Conservation (phyloP, 1,140 invertebrate species). For the Rhopalosiphum maidis region DNA sequence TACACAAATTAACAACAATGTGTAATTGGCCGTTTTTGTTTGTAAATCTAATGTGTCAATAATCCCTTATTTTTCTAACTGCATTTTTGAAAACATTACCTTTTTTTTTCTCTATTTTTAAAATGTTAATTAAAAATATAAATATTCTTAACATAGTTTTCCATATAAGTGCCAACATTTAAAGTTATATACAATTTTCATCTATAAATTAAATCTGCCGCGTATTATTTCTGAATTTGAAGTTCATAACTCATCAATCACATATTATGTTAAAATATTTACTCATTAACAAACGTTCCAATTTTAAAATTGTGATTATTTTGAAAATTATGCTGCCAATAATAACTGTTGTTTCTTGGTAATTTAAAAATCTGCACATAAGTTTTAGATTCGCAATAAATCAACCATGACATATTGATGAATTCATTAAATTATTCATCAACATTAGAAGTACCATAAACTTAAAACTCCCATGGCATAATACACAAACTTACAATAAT, state of each 20-base stretch:
- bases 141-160: constrained; percentile 25
- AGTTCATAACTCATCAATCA: not conserved
- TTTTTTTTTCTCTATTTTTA: constrained; percentile 29
- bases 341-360: constrained; percentile 15
- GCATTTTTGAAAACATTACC: not conserved
- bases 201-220: not conserved
- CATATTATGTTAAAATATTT: not conserved
- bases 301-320: constrained; percentile 27
- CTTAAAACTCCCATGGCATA: not conserved
- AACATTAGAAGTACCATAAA: not conserved
- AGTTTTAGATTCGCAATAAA: not conserved
- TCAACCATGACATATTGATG: not conserved
- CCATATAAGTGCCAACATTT: constrained; percentile 6
- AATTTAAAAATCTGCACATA: not conserved
- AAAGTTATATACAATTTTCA: not conserved
- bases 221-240: not conserved
- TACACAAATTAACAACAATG: constrained; percentile 15
- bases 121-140: not conserved
- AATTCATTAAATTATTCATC: constrained; percentile 5
- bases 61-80: constrained; percentile 20
- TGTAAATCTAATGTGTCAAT: constrained; percentile 39
- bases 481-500: not conserved
- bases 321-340: constrained; percentile 38
- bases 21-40: constrained; percentile 39
- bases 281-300: not conserved